phyloP scores from a whole-genome alignment of 2,797 vertebrate genomes.

The Hydrophis major region DNA sequence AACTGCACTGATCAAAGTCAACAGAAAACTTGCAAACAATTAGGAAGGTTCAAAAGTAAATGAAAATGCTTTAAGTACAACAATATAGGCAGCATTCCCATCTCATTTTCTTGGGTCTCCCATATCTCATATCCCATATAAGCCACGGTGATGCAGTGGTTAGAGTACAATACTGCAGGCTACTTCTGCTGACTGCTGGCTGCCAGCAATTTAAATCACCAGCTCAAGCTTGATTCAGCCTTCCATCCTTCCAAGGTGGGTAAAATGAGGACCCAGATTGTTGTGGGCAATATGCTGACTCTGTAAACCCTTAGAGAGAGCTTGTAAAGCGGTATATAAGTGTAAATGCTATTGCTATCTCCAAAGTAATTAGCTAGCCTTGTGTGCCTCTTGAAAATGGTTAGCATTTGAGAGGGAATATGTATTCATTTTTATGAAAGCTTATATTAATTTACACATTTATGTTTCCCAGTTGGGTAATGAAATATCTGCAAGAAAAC shows the following conservation, averaged over 20 bases:
- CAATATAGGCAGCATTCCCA: neutral
- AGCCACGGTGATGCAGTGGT: too few relatives aligned
- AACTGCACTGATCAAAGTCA: neutral
- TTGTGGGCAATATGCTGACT: too few relatives aligned
- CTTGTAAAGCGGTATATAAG: too few relatives aligned
- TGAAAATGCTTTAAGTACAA: neutral
- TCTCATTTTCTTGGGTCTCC: neutral
- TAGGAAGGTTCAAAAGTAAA: neutral
- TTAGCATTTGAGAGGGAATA: neutral
- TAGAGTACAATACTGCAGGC: too few relatives aligned
- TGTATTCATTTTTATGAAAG: neutral
- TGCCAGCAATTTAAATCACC: too few relatives aligned
- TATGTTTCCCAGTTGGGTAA: neutral
- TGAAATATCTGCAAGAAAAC: neutral
- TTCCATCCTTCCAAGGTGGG: too few relatives aligned
- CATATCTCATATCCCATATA: too few relatives aligned
- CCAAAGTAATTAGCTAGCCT: neutral
- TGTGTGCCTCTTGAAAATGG: neutral
- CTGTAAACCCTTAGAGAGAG: too few relatives aligned
- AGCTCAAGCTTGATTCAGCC: too few relatives aligned
- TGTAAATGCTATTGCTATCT: too few relatives aligned
- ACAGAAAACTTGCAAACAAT: neutral
- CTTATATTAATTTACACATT: neutral
- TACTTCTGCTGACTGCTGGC: too few relatives aligned
- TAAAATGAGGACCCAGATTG: too few relatives aligned